A percentile compares a stretch with the other conserved stretches of the same genome.
Evolutionary conservation across 2,113 vertebrate genomes (phyloP).

Genomic region (Phoxinus phoxinus): DNA sequence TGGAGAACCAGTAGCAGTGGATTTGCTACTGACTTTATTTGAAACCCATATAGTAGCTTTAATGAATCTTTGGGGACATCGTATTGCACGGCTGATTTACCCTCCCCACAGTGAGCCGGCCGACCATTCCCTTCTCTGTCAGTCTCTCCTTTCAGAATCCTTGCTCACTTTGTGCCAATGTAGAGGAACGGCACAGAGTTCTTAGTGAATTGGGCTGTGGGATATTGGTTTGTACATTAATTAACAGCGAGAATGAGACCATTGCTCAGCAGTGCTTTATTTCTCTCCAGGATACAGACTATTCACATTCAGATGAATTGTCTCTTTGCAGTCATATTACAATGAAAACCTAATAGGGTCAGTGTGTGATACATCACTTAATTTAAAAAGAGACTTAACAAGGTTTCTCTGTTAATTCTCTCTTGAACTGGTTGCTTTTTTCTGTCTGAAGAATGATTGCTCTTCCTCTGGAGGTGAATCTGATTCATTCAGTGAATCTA

Average conservation of each 20-base stretch:
- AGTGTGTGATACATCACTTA: neutral
- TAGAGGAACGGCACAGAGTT: conserved; percentile 11
- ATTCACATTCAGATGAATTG: neutral
- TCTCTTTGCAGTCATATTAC: neutral
- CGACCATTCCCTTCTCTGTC: conserved; percentile 27
- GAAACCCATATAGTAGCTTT: neutral
- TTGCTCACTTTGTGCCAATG: neutral
- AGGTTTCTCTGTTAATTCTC: neutral
- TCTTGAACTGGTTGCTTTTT: neutral
- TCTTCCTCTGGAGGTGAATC: neutral
- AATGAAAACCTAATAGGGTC: neutral
- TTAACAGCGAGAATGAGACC: neutral
- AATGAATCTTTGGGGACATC: neutral
- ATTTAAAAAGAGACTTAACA: neutral
- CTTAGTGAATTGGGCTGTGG: conserved; percentile 1
- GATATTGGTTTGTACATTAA: conserved; percentile 19
- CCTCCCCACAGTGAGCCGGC: neutral
- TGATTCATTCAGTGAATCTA: neutral
- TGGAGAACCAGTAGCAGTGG: neutral
- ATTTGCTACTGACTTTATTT: neutral
- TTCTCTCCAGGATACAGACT: neutral
- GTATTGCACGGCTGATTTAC: neutral
- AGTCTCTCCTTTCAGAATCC: neutral
- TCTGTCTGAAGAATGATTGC: neutral
- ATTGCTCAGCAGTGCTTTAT: neutral